Conservation (phyloP, 1,140 invertebrate genomes). For the Rhyzopertha dominica region DNA sequence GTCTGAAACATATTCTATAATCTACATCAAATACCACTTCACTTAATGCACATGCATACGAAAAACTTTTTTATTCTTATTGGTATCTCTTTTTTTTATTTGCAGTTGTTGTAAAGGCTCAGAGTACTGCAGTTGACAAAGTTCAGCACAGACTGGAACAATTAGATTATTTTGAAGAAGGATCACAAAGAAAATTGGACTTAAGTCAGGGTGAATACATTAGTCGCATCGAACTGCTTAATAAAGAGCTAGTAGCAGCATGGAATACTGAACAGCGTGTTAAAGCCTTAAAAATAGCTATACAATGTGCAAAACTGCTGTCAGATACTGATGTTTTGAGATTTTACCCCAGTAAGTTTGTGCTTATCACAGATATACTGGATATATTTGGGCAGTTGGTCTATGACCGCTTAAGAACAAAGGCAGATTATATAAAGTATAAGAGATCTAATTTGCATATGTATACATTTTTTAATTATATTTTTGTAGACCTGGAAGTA, state of each 20-base stretch:
- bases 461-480: too few relatives aligned
- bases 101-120: constrained; percentile 70
- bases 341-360: constrained; percentile 98
- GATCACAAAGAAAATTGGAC: constrained; percentile 79
- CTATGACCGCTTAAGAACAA: constrained; percentile 77
- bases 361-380: constrained; percentile 90
- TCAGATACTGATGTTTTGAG: constrained; percentile 81
- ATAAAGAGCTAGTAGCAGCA: constrained; percentile 80
- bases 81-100: too few relatives aligned
- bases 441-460: too few relatives aligned
- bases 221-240: constrained; percentile 80
- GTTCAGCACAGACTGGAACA: constrained; percentile 88
- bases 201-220: constrained; percentile 91
- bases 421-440: constrained; percentile 64
- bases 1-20: too few relatives aligned
- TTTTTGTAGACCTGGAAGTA: constrained; percentile 31
- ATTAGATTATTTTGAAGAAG: constrained; percentile 91
- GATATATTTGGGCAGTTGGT: constrained; percentile 94
- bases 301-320: constrained; percentile 92
- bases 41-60: not conserved
- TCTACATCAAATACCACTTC: too few relatives aligned
- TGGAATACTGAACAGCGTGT: constrained; percentile 94
- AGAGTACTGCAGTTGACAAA: constrained; percentile 79
- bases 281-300: constrained; percentile 93
- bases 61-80: not conserved